phyloP scores from a whole-genome alignment of 2,888 invertebrate species.

The Alsophila aescularia region DNA sequence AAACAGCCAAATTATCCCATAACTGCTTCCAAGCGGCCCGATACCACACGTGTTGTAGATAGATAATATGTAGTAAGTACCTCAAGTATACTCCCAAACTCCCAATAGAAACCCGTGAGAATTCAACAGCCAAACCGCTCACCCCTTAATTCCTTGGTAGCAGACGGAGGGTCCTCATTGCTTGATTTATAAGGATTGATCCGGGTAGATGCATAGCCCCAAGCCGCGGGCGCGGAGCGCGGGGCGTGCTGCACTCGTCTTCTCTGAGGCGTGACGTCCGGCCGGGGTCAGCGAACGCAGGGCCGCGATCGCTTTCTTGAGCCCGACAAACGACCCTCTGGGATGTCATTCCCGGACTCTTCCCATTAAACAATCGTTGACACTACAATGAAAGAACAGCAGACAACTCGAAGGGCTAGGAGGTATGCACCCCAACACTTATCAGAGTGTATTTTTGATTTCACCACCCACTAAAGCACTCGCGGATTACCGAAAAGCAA shows the following conservation, averaged over 20 bases:
- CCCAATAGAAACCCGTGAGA: slow-evolving; percentile 17
- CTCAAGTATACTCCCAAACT: slow-evolving; percentile 5
- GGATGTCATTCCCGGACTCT: slow-evolving; percentile 71
- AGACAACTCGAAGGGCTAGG: too few species aligned
- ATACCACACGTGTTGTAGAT: slow-evolving; percentile 19
- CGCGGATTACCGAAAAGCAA: slow-evolving; percentile 31
- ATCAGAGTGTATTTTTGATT: not conserved
- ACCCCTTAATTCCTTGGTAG: slow-evolving; percentile 23
- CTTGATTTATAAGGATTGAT: slow-evolving; percentile 50
- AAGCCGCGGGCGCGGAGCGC: slow-evolving; percentile 43
- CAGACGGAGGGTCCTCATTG: slow-evolving; percentile 43
- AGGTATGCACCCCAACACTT: not conserved
- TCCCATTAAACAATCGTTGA: slow-evolving; percentile 21
- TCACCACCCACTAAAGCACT: slow-evolving; percentile 36
- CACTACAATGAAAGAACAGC: not conserved
- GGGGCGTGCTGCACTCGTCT: slow-evolving; percentile 71
- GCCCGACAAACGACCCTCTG: slow-evolving; percentile 71
- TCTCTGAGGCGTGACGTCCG: slow-evolving; percentile 78
- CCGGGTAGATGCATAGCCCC: slow-evolving; percentile 38
- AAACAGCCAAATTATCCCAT: slow-evolving; percentile 13
- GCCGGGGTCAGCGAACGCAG: slow-evolving; percentile 80
- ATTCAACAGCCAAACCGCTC: slow-evolving; percentile 34
- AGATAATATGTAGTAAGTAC: too few species aligned
- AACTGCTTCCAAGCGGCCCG: slow-evolving; percentile 4
- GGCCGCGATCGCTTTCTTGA: slow-evolving; percentile 74